Conservation (phyloP, 2,113 vertebrate species). For the Thinocorus orbignyianus region DNA sequence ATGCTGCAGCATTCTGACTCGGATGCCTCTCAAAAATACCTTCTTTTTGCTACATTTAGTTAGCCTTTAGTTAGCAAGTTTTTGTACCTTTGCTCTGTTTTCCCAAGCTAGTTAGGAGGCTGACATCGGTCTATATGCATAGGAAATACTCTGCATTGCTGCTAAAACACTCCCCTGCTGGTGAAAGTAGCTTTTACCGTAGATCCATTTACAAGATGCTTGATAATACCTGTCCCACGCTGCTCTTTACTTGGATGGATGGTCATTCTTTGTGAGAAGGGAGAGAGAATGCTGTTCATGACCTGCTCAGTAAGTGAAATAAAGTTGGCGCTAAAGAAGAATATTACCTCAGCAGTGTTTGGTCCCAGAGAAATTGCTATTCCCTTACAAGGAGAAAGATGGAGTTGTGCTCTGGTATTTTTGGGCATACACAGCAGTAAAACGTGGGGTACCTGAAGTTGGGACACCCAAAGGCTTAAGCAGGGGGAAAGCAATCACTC, state of each 20-base stretch:
- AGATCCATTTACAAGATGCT: background rate
- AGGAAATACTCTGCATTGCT: background rate
- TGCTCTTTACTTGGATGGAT: background rate
- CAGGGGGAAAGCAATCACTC: background rate
- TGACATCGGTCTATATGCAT: accelerated
- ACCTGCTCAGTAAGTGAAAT: background rate
- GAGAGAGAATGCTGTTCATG: background rate
- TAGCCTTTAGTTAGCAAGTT: background rate
- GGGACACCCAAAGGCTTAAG: background rate
- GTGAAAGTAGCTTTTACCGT: background rate
- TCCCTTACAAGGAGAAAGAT: background rate
- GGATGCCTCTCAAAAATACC: background rate
- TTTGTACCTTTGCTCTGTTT: background rate
- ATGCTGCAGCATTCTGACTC: background rate
- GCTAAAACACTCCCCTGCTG: background rate
- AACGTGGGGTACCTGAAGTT: background rate
- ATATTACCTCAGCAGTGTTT: background rate
- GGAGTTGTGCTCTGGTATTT: background rate
- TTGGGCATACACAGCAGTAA: background rate
- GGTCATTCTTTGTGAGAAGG: background rate
- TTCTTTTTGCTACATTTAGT: background rate
- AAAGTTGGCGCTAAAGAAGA: background rate
- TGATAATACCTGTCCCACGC: no score
- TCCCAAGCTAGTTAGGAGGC: background rate
- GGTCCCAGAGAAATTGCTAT: background rate